Evolutionary conservation across 2,888 invertebrate species (phyloP).

Genomic region (Leucoptera coffeella): DNA sequence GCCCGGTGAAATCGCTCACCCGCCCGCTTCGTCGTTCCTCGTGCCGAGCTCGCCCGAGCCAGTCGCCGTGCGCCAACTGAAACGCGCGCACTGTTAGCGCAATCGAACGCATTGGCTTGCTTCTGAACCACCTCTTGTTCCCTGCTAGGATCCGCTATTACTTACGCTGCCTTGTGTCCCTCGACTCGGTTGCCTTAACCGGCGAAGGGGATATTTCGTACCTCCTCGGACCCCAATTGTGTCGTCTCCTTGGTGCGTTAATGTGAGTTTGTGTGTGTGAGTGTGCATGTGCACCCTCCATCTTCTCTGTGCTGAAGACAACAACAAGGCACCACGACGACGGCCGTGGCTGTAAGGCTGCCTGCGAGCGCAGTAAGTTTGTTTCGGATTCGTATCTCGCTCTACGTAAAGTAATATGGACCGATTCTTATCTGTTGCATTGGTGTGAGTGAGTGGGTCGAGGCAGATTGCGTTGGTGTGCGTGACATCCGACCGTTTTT

Average conservation of each 20-base stretch:
- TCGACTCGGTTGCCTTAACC: no score
- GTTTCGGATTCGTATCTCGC: conserved; percentile 17
- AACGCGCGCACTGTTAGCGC: conserved; percentile 50
- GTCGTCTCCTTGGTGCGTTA: no score
- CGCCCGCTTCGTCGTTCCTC: conserved; percentile 30
- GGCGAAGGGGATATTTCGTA: conserved; percentile 13
- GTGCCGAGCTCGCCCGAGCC: conserved; percentile 48
- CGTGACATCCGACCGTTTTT: conserved; percentile 37
- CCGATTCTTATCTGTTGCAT: conserved; percentile 44
- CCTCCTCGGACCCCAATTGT: no score
- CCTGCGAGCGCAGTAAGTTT: conserved; percentile 49
- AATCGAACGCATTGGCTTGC: conserved; percentile 42
- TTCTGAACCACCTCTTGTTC: conserved; percentile 27
- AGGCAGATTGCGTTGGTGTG: conserved; percentile 18
- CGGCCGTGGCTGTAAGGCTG: conserved; percentile 51
- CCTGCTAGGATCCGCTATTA: conserved; percentile 18
- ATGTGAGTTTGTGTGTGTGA: conserved; percentile 8
- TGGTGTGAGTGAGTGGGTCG: conserved; percentile 19
- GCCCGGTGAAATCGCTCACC: conserved; percentile 52
- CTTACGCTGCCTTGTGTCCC: conserved; percentile 10
- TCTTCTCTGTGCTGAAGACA: conserved; percentile 21
- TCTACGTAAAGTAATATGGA: conserved; percentile 49
- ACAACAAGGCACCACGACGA: conserved; percentile 41
- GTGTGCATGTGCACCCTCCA: conserved; percentile 31
- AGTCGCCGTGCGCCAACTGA: conserved; percentile 52